phyloP scores from a whole-genome alignment of 2,797 vertebrate species.

The Coracias cyanogaster region DNA sequence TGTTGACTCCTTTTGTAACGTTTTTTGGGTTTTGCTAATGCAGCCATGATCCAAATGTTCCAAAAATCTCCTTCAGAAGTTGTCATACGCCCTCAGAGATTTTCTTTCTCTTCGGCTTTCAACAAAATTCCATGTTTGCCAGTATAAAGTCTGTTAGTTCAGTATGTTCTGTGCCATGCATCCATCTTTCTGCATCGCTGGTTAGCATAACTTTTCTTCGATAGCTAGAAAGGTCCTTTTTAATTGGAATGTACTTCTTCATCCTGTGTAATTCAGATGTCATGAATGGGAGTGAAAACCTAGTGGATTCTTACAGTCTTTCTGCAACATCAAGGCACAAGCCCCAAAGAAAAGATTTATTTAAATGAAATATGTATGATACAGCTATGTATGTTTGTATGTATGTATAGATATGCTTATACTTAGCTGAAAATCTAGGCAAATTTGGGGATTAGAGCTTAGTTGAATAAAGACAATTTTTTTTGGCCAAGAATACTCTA shows the following conservation, averaged over 20 bases:
- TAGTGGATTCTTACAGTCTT: neutral
- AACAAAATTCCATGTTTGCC: neutral
- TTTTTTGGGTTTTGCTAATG: neutral
- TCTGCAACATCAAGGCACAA: neutral
- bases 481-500: neutral
- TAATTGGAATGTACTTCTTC: neutral
- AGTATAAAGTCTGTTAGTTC: neutral
- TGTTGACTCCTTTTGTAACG: neutral
- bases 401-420: neutral
- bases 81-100: neutral
- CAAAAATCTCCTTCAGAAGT: neutral
- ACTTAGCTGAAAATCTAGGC: neutral
- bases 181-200: neutral
- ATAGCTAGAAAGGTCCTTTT: neutral
- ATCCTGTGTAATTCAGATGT: neutral
- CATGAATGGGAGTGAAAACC: neutral
- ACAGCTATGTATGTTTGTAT: neutral
- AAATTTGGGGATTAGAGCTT: neutral
- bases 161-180: fast-evolving
- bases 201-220: neutral
- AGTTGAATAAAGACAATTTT: neutral
- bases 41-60: neutral
- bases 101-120: neutral
- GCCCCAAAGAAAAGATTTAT: neutral
- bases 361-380: neutral